Evolutionary conservation across 1,140 invertebrate species (phyloP).

Genomic region (Uloborus diversus): DNA sequence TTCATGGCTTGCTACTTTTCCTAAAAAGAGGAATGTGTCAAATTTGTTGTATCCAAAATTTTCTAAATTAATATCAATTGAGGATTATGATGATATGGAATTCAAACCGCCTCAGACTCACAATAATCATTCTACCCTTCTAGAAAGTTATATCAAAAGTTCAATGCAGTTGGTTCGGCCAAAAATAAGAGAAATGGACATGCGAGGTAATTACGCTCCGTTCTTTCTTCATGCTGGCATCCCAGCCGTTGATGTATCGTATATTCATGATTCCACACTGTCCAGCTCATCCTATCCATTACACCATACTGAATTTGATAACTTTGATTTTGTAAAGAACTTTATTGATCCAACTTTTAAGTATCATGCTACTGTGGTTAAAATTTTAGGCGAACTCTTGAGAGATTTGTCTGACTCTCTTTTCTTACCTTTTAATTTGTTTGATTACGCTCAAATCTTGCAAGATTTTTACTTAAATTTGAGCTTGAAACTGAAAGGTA

Average conservation of each 20-base stretch:
- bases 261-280: constrained; percentile 49
- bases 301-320: constrained; percentile 64
- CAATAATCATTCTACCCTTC: constrained; percentile 24
- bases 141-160: constrained; percentile 55
- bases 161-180: constrained; percentile 57
- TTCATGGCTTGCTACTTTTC: constrained; percentile 60
- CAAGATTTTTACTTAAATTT: constrained; percentile 58
- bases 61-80: background rate
- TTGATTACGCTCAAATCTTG: constrained; percentile 62
- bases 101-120: background rate
- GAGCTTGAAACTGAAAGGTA: background rate
- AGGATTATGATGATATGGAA: constrained; percentile 31
- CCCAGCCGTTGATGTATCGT: constrained; percentile 61
- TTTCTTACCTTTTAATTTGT: constrained; percentile 62
- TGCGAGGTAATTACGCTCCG: constrained; percentile 59
- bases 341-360: constrained; percentile 63
- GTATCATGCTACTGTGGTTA: constrained; percentile 59
- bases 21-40: constrained; percentile 52
- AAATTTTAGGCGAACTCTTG: constrained; percentile 59
- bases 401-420: constrained; percentile 61
- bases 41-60: constrained; percentile 46
- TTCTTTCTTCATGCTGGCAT: constrained; percentile 62
- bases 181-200: constrained; percentile 59
- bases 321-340: constrained; percentile 60
- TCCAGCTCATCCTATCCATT: constrained; percentile 60